Base-by-base conservation (phyloP, 2,888 invertebrate species). In the Teinopalpus imperialis region DNA sequence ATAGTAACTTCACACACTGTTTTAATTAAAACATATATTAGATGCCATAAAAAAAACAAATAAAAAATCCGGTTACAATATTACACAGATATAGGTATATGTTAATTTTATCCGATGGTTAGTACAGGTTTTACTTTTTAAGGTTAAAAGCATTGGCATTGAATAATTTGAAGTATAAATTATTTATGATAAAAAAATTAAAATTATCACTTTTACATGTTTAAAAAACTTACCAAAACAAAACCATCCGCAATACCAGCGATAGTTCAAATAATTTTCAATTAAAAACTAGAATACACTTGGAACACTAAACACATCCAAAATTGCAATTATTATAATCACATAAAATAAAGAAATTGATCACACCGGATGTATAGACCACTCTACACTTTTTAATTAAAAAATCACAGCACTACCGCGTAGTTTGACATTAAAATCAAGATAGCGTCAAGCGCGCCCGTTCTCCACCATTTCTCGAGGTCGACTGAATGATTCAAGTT, bases 401-500 rank as follows among this genome's bases (percentile, higher is more conserved):
- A 20, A 34, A 45, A 53, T 30, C 52, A 53, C 58, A 52, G 43
- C 52, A 53, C 51, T 54, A 66, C 69, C 78, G 79, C 82, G 81
- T 69, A 72, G 59, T 70, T 66, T 67, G 72, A 72, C 69, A 69
- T 67, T 56, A 66, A 49, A 48, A 46, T 50, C 52, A 76, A 76
- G 63, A 77, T 74, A 76, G 76, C 79, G 74, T 55, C 52, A 59
- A 54, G 50, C 57, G 49, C 59, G 53, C 48, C 67, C 75, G 72
- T 65, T 74, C 77, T 66, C 76, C 69, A 63, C 68, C 55, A 60
- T 59, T 51, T 62, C 64, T 69, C 83, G 86, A 86, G 87, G 87
- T 83, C 86, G 86, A 87, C 86, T 86, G 78, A 78, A 65, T 69
- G 64, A 69, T 59, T 62, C 16, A 23, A 16, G 27, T 41, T 40